These are phyloP conservation scores for Trileptium ribeirensis DNA, from an alignment of 2,888 invertebrate species.

Conservation along the genomic window DNA sequence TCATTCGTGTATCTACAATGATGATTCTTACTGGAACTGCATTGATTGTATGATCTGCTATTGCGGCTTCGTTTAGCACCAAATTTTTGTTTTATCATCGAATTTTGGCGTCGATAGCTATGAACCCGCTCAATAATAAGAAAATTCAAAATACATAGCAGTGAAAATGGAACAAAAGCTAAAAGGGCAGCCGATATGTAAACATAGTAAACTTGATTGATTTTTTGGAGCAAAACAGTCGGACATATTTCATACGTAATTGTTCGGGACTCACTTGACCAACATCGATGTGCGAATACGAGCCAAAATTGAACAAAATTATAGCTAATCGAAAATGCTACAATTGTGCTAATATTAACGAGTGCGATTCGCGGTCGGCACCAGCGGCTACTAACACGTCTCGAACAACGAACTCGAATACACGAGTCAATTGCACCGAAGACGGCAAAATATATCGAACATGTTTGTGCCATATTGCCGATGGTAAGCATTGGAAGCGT, in stretches of 20 bases:
- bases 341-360: neutral
- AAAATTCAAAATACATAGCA: slow-evolving; percentile 48
- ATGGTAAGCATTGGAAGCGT: slow-evolving; percentile 29
- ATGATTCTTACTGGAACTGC: too few species aligned
- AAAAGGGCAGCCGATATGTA: slow-evolving; percentile 49
- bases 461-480: slow-evolving; percentile 50
- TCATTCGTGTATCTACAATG: too few species aligned
- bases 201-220: slow-evolving; percentile 41
- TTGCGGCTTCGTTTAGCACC: too few species aligned
- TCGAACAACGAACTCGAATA: slow-evolving; percentile 32
- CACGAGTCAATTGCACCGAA: slow-evolving; percentile 50
- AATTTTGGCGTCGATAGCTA: too few species aligned
- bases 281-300: neutral
- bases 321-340: neutral
- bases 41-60: too few species aligned
- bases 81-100: too few species aligned
- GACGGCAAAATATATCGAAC: slow-evolving; percentile 49
- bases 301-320: slow-evolving; percentile 8
- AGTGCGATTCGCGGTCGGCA: neutral
- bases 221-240: neutral
- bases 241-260: slow-evolving; percentile 39
- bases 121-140: slow-evolving; percentile 37
- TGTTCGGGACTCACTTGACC: neutral
- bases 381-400: neutral
- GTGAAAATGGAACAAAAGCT: slow-evolving; percentile 49